Evolutionary conservation across 2,113 vertebrate genomes (phyloP).

Genomic region (Damaliscus lunatus): DNA sequence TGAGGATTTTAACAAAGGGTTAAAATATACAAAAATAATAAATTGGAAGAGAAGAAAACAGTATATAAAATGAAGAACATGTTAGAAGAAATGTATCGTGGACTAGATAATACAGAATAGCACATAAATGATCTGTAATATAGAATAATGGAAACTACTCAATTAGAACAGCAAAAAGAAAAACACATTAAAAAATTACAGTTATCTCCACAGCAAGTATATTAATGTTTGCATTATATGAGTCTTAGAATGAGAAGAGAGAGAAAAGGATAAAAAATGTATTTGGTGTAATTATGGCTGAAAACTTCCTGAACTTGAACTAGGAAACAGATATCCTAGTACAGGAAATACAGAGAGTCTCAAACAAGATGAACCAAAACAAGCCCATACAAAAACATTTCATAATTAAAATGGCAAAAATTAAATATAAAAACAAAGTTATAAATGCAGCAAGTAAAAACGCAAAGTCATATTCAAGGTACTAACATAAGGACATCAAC

Average conservation of each 20-base stretch:
- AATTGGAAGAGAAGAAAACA: neutral
- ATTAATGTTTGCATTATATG: neutral
- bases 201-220: neutral
- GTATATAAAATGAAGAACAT: neutral
- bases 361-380: neutral
- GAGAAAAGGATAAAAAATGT: neutral
- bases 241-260: neutral
- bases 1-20: neutral
- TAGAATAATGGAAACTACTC: neutral
- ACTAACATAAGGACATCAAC: neutral
- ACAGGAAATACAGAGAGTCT: neutral
- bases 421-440: neutral
- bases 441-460: neutral
- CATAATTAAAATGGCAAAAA: neutral
- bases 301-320: neutral
- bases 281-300: neutral
- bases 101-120: neutral
- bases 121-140: neutral
- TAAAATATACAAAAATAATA: neutral
- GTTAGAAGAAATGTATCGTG: neutral
- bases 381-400: too few species aligned
- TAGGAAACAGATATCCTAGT: neutral
- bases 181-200: neutral
- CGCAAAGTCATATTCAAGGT: neutral
- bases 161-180: neutral